Evolutionary conservation across 2,888 invertebrate species (phyloP), one percentile per base, ranked within the genome.

Genomic region (Xanthia togata): DNA sequence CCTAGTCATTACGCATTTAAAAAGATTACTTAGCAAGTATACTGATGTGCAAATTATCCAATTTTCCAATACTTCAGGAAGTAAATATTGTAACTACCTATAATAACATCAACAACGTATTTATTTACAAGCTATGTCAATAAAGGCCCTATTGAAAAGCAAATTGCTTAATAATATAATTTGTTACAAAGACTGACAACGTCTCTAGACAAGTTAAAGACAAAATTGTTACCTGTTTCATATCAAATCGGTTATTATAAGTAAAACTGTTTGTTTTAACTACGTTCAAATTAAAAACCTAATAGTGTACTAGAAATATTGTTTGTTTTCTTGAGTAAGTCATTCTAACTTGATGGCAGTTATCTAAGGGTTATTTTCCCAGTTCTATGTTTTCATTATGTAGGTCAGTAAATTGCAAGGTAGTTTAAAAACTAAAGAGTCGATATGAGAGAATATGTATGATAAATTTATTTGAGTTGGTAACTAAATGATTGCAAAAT

Each of bases 81-180:
- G 67, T 63, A 41, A n/a, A 35, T 53, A 23, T n/a, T 50, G 11
- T 68, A 67, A 57, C 35, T 23, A 20, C 41, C 6, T 20, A 4
- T 72, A 68, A 57, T 68, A 31, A 31, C 14, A 41, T 9, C 31
- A 53, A 63, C 50, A n/a, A 59, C 59, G 23, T 60, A 55, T 12
- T 63, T 57, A 83, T 65, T 44, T 26, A 65, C 14, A 31, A 23
- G 62, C 60, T 63, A 59, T 53, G 35, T 59, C 68, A 76, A 76
- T 82, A 79, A 70, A 63, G 31, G 50, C 26, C 4, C 23, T 50
- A 82, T 81, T 81, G 55, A 59, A 50, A 70, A 72, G 35, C 31
- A 70, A 85, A 86, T 86, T 83, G 60, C 87, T 86, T 79, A 81
- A 86, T 86, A 76, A 74, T 72, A 60, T 71, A 84, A 84, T 82